Evolutionary conservation across 2,888 invertebrate genomes (phyloP).

Genomic region (Petrolisthes manimaculis): DNA sequence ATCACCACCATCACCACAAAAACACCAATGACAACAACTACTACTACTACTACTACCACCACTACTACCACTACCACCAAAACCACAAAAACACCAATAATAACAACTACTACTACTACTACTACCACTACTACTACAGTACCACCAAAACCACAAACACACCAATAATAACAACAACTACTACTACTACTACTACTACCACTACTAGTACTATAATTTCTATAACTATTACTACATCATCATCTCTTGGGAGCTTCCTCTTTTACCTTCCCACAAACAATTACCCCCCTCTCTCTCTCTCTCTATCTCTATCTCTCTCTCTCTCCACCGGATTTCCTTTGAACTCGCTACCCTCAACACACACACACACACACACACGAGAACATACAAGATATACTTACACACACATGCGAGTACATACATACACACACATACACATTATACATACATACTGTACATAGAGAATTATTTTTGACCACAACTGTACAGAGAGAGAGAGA

Average conservation of each 20-base stretch:
- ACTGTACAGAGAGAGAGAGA: not conserved
- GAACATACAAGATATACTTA: not conserved
- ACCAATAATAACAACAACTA: too few relatives aligned
- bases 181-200: not conserved
- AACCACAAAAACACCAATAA: too few relatives aligned
- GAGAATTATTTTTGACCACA: too few relatives aligned
- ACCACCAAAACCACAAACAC: too few relatives aligned
- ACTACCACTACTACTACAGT: too few relatives aligned
- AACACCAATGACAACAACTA: too few relatives aligned
- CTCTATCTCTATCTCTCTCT: not conserved
- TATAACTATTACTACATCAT: not conserved
- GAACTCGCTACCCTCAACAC: not conserved
- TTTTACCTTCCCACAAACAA: not conserved
- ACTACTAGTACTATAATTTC: not conserved
- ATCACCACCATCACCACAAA: too few relatives aligned
- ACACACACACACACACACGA: not conserved
- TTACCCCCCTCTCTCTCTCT: not conserved
- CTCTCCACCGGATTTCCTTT: not conserved
- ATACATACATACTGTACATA: too few relatives aligned
- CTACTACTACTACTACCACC: too few relatives aligned
- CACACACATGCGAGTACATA: not conserved
- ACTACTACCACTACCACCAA: not conserved
- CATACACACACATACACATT: not conserved
- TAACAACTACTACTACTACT: too few relatives aligned
- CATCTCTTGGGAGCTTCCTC: too few relatives aligned